phyloP scores from a whole-genome alignment of 2,797 vertebrate species.

The Typhlichthys subterraneus region DNA sequence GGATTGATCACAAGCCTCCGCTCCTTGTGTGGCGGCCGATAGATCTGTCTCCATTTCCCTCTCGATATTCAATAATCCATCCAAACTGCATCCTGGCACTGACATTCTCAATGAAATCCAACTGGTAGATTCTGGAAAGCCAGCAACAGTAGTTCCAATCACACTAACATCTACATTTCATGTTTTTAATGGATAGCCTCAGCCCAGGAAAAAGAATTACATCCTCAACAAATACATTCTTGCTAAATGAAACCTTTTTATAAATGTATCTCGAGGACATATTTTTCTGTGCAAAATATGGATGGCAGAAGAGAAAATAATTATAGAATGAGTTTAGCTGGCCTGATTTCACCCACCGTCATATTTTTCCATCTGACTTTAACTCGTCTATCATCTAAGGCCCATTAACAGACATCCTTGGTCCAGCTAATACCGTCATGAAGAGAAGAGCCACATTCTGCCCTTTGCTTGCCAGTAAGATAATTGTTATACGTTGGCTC shows the following conservation, averaged over 20 bases:
- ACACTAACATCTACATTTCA: conserved; percentile 43
- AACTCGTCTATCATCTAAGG: conserved; percentile 68
- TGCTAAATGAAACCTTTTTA: conserved; percentile 47
- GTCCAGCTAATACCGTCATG: conserved; percentile 64
- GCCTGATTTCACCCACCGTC: conserved; percentile 44
- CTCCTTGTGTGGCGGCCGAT: conserved; percentile 4
- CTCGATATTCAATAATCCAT: conserved; percentile 30
- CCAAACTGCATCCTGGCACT: conserved; percentile 38
- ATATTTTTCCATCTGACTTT: conserved; percentile 49
- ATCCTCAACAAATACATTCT: conserved; percentile 50
- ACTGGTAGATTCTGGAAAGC: conserved; percentile 30
- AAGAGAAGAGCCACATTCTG: conserved; percentile 41
- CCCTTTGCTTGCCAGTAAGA: conserved; percentile 40
- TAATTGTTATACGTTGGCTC: conserved; percentile 61
- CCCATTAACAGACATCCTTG: conserved; percentile 64
- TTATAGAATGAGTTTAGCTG: conserved; percentile 45
- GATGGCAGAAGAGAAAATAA: conserved; percentile 18
- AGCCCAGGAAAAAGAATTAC: conserved; percentile 45
- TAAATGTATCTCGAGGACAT: conserved; percentile 54
- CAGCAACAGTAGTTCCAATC: not conserved
- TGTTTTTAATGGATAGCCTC: conserved; percentile 48
- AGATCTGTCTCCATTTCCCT: conserved; percentile 1
- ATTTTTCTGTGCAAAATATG: conserved; percentile 33
- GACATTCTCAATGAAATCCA: conserved; percentile 43
- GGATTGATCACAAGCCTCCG: conserved; percentile 38